These are phyloP conservation scores for Aythya baeri DNA, from an alignment of 2,113 vertebrate species.

Conservation along the genomic window DNA sequence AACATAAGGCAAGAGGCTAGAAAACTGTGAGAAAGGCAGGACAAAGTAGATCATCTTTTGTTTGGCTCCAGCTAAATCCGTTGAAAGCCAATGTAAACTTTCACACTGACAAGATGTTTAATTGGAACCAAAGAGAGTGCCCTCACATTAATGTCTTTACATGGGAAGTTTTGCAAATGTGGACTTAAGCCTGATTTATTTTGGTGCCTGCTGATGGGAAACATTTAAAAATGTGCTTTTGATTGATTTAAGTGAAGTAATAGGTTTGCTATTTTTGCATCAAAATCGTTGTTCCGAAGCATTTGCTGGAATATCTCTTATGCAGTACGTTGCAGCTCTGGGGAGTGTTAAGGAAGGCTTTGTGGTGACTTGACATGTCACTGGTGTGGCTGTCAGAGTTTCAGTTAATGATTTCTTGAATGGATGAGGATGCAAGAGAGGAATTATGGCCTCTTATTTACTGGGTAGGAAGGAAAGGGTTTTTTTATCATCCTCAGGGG, in stretches of 20 bases:
- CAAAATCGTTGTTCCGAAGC: neutral
- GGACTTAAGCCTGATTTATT: neutral
- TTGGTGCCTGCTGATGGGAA: neutral
- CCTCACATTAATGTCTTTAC: neutral
- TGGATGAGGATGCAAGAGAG: neutral
- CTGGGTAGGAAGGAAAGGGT: neutral
- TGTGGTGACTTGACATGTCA: neutral
- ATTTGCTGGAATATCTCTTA: neutral
- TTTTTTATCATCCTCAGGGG: neutral
- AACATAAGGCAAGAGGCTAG: neutral
- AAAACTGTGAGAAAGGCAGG: neutral
- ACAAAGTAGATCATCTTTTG: neutral
- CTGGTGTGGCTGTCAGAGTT: conserved; percentile 11
- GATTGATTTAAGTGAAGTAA: neutral
- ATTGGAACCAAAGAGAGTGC: neutral
- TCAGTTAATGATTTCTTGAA: conserved; percentile 24
- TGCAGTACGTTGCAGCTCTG: neutral
- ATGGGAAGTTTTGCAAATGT: neutral
- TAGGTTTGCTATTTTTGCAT: neutral
- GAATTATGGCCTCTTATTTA: neutral
- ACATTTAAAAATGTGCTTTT: conserved; percentile 1
- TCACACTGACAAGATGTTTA: neutral
- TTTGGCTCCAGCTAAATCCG: neutral
- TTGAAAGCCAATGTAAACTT: neutral
- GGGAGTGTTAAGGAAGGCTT: conserved; percentile 3